Evolutionary conservation across 2,113 vertebrate genomes (phyloP), one percentile per base, ranked within the genome.

Genomic region (Caracal caracal): DNA sequence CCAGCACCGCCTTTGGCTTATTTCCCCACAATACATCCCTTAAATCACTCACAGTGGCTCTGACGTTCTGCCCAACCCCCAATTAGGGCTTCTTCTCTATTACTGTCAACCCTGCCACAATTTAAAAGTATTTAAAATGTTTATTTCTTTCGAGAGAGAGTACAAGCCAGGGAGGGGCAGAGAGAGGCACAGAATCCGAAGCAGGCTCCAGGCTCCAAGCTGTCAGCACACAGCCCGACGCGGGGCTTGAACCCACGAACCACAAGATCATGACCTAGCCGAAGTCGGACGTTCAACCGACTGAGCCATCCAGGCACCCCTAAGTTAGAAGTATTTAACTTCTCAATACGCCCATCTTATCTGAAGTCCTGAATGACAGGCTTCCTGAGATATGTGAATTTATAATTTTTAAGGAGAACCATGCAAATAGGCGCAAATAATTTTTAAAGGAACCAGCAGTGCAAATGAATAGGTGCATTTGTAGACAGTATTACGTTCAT

Each of bases 361-460:
- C 49, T 90, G 43, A 78, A 24, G 5, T 85, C 49, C 65, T 83
- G 80, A 91, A 56, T 40, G 68, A 61, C n/a, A 82, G 30, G n/a
- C 22, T 88, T 86, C 63, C 73, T 75, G 59, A 88, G n/a, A 59
- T 19, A 68, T 6, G 26, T 37, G 47, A 85, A 75, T 92, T 90
- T 89, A 56, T 33, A 59, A 92, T 65, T 95, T 71, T 91, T 70
- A 96, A 68, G 83, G 71, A 85, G 53, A 86, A 51, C 15, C 16
- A 47, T 40, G 56, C 59, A 97, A 82, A 83, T 40, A 94, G 61
- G 59, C 61, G 22, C 47, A 81, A 83, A 59, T 68, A 65, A 94
- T 65, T 85, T 51, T 65, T 51, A 70, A 89, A 91, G 79, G 65
- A 96, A 71, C 30, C 79, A 96, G 59, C 37, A 71, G 15, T 63